Evolutionary conservation across 1,140 invertebrate genomes (phyloP), one percentile per base, ranked within the genome.

Genomic region (Spodoptera frugiperda): DNA sequence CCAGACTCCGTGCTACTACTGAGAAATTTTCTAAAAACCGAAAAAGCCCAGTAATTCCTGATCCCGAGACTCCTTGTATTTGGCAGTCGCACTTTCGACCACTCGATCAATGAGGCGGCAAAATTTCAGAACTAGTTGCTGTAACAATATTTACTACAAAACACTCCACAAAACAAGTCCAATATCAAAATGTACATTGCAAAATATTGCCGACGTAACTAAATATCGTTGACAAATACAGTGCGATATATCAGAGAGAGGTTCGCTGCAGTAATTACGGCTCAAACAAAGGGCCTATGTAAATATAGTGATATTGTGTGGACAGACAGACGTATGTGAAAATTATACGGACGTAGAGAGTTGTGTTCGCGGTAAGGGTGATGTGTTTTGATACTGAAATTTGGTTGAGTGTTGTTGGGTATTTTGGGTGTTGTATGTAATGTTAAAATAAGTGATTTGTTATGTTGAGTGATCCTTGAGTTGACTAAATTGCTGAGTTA

Each of bases 261-360:
- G 77, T 63, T 76, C 78, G 78, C 78, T 78, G 73, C 81, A 83
- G 88, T 87, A 91, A 92, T 92, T 91, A 91, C 88, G 86, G 84
- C 84, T 85, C 89, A 90, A 91, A 92, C 91, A 91, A 92, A 92
- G 90, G 87, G 87, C 84, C 84, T 85, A 88, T 89, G 91, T 91
- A 91, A 92, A 92, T 92, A 92, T 90, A 87, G 81, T 82, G 85
- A 87, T 90, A 90, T 89, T 90, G 86, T 85, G 82, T 61, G 82
- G 84, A 90, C 89, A 87, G 89, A 91, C 91, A 89, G 89, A 92
- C 89, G 85, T 87, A 92, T 92, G 89, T 87, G 91, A 90, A 91
- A 91, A 92, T 92, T 92, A 92, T 92, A 91, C 89, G 76, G 84
- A 76, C 84, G 82, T 83, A 85, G 81, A 77, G 68, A 54, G 39